Base-by-base conservation (phyloP, 1,140 invertebrate species). In the Hermatobates lingyangjiaoensis region DNA sequence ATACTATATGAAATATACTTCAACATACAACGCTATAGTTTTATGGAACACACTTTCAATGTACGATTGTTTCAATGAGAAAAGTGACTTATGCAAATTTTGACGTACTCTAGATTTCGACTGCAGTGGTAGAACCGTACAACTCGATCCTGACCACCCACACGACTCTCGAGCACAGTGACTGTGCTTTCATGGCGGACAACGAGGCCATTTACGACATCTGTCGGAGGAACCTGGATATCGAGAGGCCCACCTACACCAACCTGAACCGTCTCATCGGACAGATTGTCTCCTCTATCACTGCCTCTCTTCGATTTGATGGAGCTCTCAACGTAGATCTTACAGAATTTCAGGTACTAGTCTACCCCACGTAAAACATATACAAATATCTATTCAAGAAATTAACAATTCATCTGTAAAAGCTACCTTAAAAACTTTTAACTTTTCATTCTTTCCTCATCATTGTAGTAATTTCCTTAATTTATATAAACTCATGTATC, bases 301-400 rank as follows among this genome's bases (percentile, higher is more conserved):
- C 74, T 0, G 74, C 71, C 56, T 66, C 67, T 3, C 64, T 80
- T 68, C 46, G 87, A 58, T 91, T 91, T 67, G 87, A 90, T 67
- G 87, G 87, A 63, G 84, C 85, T 45, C 72, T 90, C 18, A 92
- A 87, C 67, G 84, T 87, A 45, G 87, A 92, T 66, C 70, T 91
- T 45, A 89, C 83, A 27, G 87, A 92, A 68, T 92, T 92, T 76
- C 78, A 75, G 51, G 45, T 46, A 46, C 21, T 5, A n/a, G n/a
- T n/a, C n/a, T n/a, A n/a, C n/a, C n/a, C n/a, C n/a, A n/a, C n/a
- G n/a, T n/a, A n/a, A n/a, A n/a, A n/a, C n/a, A n/a, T n/a, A n/a
- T n/a, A n/a, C n/a, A n/a, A n/a, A n/a, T n/a, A n/a, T n/a, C n/a
- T n/a, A n/a, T n/a, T n/a, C n/a, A n/a, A n/a, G n/a, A n/a, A n/a